Percentiles rank a stretch among this genome's conserved stretches.
Conservation (phyloP, 2,888 invertebrate genomes). For the Eristalinus sepulchralis region DNA sequence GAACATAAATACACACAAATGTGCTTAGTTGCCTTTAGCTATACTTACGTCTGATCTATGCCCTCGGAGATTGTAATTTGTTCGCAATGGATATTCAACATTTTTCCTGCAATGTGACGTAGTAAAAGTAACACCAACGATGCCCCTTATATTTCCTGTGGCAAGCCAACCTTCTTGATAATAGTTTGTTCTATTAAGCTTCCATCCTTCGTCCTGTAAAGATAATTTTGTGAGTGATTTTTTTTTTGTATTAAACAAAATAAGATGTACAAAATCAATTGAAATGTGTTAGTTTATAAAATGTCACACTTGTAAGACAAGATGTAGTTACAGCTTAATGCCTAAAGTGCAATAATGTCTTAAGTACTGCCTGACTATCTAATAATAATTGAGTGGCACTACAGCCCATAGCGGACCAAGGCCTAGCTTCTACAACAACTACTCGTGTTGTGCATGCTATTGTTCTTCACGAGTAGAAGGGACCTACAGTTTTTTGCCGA, state of each 20-base stretch:
- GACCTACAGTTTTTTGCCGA: too few relatives aligned
- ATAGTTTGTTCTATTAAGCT: constrained; percentile 95
- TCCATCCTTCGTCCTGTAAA: constrained; percentile 95
- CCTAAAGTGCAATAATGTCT: too few relatives aligned
- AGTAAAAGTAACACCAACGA: constrained; percentile 98
- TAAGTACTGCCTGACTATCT: too few relatives aligned
- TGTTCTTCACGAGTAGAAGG: too few relatives aligned
- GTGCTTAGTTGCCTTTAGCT: background rate
- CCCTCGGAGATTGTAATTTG: constrained; percentile 98
- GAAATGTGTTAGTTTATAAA: background rate
- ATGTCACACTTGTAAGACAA: too few relatives aligned
- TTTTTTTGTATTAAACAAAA: background rate
- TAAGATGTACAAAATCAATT: background rate
- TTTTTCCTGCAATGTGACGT: constrained; percentile 95
- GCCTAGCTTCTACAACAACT: too few relatives aligned
- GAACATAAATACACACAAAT: background rate
- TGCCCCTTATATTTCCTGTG: constrained; percentile 95
- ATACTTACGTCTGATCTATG: constrained; percentile 94
- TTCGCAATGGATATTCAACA: constrained; percentile 92
- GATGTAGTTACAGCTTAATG: too few relatives aligned
- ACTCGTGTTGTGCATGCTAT: too few relatives aligned
- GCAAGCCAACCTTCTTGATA: constrained; percentile 99
- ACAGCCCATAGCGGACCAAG: too few relatives aligned
- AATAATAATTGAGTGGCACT: too few relatives aligned
- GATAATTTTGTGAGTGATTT: too few relatives aligned